These are phyloP conservation scores for Solen grandis DNA, from an alignment of 1,140 invertebrate genomes.

Conservation along the genomic window DNA sequence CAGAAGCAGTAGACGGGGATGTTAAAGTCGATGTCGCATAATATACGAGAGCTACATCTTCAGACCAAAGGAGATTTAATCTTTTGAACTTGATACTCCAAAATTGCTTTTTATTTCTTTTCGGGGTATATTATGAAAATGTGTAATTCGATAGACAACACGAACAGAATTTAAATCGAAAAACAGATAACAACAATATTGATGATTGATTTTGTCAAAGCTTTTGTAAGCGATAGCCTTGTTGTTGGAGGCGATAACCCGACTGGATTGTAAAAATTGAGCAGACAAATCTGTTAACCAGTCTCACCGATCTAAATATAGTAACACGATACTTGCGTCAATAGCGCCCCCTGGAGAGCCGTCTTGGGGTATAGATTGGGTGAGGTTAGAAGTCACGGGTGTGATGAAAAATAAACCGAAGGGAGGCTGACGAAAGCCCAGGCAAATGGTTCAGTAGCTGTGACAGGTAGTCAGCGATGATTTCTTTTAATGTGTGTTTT, in stretches of 20 bases:
- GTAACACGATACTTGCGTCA: conserved; percentile 21
- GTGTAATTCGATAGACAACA: no score
- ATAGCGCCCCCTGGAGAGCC: conserved; percentile 31
- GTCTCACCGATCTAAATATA: conserved; percentile 25
- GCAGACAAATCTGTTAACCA: conserved; percentile 32
- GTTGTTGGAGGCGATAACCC: background rate
- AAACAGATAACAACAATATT: background rate
- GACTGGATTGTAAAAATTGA: conserved; percentile 3
- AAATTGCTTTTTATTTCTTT: no score
- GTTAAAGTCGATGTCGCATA: no score
- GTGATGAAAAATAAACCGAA: conserved; percentile 41
- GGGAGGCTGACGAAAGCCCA: background rate
- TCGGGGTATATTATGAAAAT: no score
- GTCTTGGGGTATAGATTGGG: conserved; percentile 30
- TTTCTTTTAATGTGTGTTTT: conserved; percentile 31
- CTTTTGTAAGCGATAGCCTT: background rate
- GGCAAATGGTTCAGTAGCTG: background rate
- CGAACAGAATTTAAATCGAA: no score
- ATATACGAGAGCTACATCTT: no score
- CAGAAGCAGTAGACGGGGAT: no score
- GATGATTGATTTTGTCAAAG: background rate
- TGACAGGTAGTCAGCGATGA: conserved; percentile 26
- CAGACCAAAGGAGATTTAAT: no score
- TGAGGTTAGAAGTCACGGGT: conserved; percentile 41
- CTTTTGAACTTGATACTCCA: no score